Percentiles rank a stretch among this genome's conserved stretches.
phyloP scores from a whole-genome alignment of 1,140 invertebrate species.

The Drosophila asahinai region DNA sequence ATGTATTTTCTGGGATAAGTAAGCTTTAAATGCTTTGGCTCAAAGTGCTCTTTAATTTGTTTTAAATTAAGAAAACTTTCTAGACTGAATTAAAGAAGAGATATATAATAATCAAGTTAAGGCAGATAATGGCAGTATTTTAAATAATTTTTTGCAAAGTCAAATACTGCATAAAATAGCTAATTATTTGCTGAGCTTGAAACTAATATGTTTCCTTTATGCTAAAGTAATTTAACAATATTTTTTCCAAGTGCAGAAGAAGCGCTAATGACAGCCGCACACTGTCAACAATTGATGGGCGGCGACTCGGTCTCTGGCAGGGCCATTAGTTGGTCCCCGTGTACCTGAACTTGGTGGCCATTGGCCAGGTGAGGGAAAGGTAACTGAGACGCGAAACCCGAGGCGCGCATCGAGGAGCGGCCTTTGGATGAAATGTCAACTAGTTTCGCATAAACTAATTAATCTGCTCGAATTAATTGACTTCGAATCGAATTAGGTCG shows the following conservation, averaged over 20 bases:
- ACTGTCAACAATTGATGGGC: slow-evolving; percentile 65
- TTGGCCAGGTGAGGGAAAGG: slow-evolving; percentile 5
- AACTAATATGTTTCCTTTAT: background rate
- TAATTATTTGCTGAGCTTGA: rapidly evolving
- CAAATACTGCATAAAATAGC: rapidly evolving
- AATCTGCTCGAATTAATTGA: slow-evolving; percentile 80
- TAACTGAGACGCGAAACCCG: slow-evolving; percentile 54
- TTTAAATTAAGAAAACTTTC: background rate
- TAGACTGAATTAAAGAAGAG: background rate
- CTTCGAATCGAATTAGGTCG: slow-evolving; percentile 78
- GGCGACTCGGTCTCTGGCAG: slow-evolving; percentile 19
- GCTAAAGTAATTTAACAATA: background rate
- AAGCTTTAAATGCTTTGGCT: background rate
- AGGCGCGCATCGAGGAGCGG: slow-evolving; percentile 55
- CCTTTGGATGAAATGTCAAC: slow-evolving; percentile 62
- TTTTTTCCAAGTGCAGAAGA: slow-evolving; percentile 9
- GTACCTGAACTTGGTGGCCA: slow-evolving; percentile 67
- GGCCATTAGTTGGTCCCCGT: slow-evolving; percentile 49
- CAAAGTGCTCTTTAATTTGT: background rate
- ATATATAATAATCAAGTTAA: background rate
- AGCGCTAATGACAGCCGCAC: slow-evolving; percentile 70
- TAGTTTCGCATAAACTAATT: slow-evolving; percentile 77
- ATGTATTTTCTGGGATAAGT: background rate
- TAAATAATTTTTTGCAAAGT: rapidly evolving
- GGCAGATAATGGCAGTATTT: background rate